Evolutionary conservation across 2,113 vertebrate genomes (phyloP).

Genomic region (Eira barbara): DNA sequence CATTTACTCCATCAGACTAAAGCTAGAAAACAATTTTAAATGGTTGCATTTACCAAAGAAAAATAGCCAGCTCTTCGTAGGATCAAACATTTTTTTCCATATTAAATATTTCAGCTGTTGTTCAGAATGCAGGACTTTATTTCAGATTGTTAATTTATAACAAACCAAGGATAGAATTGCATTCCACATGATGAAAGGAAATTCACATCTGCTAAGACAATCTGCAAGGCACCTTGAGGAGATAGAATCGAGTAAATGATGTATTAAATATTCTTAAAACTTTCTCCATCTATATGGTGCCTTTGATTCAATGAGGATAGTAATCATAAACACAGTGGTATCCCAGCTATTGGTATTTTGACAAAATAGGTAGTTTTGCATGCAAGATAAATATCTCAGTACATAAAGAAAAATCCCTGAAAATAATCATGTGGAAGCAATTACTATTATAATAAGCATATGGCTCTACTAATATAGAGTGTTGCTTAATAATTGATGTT

Average conservation of each 20-base stretch:
- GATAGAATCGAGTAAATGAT: slow-evolving; percentile 70
- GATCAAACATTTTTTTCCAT: neutral
- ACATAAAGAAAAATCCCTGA: slow-evolving; percentile 56
- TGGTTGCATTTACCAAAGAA: neutral
- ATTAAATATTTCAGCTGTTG: slow-evolving; percentile 40
- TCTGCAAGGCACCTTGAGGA: slow-evolving; percentile 71
- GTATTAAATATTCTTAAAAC: slow-evolving; percentile 74
- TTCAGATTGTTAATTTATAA: slow-evolving; percentile 70
- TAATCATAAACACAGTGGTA: slow-evolving; percentile 77
- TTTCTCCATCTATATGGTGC: slow-evolving; percentile 57
- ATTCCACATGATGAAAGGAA: slow-evolving; percentile 60
- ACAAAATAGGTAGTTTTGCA: slow-evolving; percentile 69
- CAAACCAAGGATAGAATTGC: slow-evolving; percentile 56
- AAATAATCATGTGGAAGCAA: slow-evolving; percentile 70
- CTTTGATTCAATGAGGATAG: slow-evolving; percentile 72
- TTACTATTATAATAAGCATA: slow-evolving; percentile 72
- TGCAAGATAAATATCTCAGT: slow-evolving; percentile 69
- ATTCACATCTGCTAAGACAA: slow-evolving; percentile 69
- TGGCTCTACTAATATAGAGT: slow-evolving; percentile 65
- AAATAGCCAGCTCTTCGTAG: neutral
- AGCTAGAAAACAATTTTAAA: slow-evolving; percentile 1
- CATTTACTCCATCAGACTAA: neutral
- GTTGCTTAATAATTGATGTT: slow-evolving; percentile 76
- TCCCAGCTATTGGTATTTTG: slow-evolving; percentile 57
- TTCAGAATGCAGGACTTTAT: slow-evolving; percentile 46